phyloP scores from a whole-genome alignment of 2,888 invertebrate genomes.

The Zaprionus obscuricornis region DNA sequence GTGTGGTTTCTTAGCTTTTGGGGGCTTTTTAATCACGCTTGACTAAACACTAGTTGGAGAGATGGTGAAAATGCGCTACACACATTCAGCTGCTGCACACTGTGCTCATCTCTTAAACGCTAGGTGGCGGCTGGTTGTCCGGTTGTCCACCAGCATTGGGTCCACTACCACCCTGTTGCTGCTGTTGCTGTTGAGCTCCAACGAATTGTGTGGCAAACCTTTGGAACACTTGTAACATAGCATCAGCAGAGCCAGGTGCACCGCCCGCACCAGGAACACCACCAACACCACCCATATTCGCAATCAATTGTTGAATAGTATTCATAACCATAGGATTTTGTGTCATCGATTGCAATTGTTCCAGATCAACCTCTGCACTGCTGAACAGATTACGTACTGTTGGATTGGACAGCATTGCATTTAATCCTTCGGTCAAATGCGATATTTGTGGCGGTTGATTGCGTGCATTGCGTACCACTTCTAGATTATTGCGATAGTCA shows the following conservation, averaged over 20 bases:
- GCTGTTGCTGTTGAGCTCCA: conserved; percentile 44
- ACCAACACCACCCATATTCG: conserved; percentile 54
- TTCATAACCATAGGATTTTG: conserved; percentile 78
- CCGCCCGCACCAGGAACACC: conserved; percentile 16
- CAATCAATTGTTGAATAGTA: conserved; percentile 69
- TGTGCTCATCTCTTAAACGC: conserved; percentile 42
- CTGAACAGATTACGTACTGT: conserved; percentile 75
- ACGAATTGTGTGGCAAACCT: conserved; percentile 72
- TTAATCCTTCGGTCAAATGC: conserved; percentile 73
- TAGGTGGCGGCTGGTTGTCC: conserved; percentile 71
- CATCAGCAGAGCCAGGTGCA: conserved; percentile 40
- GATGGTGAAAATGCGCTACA: too few species aligned
- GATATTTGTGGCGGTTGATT: conserved; percentile 62
- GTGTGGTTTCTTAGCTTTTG: too few species aligned
- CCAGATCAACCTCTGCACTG: conserved; percentile 77
- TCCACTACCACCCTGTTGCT: conserved; percentile 41
- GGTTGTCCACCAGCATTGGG: conserved; percentile 55
- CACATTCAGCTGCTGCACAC: conserved; percentile 2
- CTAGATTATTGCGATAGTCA: conserved; percentile 93
- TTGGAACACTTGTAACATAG: conserved; percentile 79
- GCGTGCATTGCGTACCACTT: conserved; percentile 87
- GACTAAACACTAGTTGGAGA: too few species aligned
- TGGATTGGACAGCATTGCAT: conserved; percentile 78
- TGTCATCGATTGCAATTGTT: conserved; percentile 72
- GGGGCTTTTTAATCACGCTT: too few species aligned